These are phyloP conservation scores for Sitobion miscanthi DNA, from an alignment of 1,140 invertebrate species.

Conservation along the genomic window DNA sequence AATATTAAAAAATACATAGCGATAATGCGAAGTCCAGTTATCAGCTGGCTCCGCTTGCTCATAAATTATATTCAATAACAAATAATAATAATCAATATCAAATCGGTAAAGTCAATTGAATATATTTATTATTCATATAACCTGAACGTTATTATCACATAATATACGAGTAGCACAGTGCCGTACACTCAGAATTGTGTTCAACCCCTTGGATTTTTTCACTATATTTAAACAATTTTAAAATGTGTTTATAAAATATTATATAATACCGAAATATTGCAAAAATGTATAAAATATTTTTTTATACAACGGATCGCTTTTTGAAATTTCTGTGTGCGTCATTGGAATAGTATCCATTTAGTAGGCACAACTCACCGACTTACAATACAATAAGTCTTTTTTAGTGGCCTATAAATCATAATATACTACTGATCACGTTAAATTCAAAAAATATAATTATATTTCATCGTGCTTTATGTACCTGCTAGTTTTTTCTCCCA, in stretches of 20 bases:
- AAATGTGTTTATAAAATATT: neutral
- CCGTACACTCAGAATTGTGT: neutral
- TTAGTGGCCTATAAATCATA: neutral
- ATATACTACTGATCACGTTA: neutral
- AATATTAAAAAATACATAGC: neutral
- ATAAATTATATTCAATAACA: neutral
- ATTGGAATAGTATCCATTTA: neutral
- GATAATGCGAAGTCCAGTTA: neutral
- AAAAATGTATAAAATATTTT: neutral
- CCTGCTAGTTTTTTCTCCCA: neutral
- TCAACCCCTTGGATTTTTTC: neutral
- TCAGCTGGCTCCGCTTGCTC: neutral
- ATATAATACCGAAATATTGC: too few relatives aligned
- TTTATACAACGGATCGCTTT: neutral
- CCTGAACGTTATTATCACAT: neutral
- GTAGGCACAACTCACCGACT: neutral
- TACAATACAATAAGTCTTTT: neutral
- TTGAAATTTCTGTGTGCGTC: neutral
- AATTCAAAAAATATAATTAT: neutral
- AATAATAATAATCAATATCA: neutral
- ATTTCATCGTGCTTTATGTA: neutral
- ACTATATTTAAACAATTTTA: neutral
- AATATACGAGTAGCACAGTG: neutral
- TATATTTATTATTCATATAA: neutral
- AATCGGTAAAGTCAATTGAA: neutral